A percentile compares a stretch with the other conserved stretches of the same genome.
Conservation (phyloP, 2,113 vertebrate genomes). For the Helogale parvula region DNA sequence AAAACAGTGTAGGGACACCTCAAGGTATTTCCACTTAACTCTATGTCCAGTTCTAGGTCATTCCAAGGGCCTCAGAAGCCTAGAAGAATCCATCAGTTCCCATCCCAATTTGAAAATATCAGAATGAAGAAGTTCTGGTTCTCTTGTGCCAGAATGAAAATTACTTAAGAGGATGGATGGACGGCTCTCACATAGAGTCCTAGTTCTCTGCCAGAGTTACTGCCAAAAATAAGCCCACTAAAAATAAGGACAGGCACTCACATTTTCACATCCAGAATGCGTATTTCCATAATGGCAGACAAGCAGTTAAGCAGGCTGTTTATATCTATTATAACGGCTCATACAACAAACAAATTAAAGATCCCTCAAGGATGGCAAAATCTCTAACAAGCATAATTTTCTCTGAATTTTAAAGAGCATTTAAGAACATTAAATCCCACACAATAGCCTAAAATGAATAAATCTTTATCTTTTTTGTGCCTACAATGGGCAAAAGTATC, state of each 20-base stretch:
- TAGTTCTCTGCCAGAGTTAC: background rate
- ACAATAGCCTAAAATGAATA: conserved; percentile 86
- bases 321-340: conserved; percentile 41
- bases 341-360: conserved; percentile 73
- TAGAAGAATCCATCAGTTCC: background rate
- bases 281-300: background rate
- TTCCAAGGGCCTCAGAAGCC: background rate
- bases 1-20: background rate
- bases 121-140: background rate
- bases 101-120: background rate
- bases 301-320: conserved; percentile 62
- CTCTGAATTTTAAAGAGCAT: conserved; percentile 78
- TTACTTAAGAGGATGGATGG: background rate
- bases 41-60: background rate
- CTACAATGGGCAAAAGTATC: conserved; percentile 72
- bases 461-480: conserved; percentile 69
- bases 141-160: background rate
- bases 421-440: conserved; percentile 78
- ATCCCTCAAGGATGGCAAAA: conserved; percentile 72
- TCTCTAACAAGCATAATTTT: conserved; percentile 76
- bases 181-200: background rate
- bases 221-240: conserved; percentile 26
- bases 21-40: background rate
- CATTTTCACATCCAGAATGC: background rate
- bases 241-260: background rate